phyloP scores from a whole-genome alignment of 2,888 invertebrate genomes.

The Boloria euphrosyne region DNA sequence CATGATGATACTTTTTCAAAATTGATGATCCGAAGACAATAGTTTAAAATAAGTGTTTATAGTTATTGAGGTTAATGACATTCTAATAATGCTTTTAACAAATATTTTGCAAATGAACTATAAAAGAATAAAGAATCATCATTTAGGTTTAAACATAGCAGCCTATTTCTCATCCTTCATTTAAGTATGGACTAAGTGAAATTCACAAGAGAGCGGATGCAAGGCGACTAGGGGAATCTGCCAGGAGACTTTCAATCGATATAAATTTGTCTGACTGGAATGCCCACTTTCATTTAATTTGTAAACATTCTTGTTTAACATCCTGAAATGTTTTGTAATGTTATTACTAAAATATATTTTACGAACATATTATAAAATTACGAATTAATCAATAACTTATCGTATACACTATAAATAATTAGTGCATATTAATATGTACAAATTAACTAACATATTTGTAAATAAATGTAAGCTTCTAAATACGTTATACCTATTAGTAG shows the following conservation, averaged over 20 bases:
- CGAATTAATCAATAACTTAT: too few relatives aligned
- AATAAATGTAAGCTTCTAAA: too few relatives aligned
- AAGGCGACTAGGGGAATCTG: constrained; percentile 62
- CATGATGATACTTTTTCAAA: constrained; percentile 24
- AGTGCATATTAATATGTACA: too few relatives aligned
- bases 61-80: constrained; percentile 11
- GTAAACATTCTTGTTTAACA: not conserved
- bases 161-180: not conserved
- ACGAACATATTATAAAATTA: too few relatives aligned
- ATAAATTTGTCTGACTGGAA: constrained; percentile 48
- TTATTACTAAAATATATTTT: not conserved
- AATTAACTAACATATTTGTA: too few relatives aligned
- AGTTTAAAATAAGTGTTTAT: not conserved
- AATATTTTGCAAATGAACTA: not conserved
- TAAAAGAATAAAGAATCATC: not conserved
- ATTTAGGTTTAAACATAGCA: too few relatives aligned
- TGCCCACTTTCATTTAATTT: constrained; percentile 27
- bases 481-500: too few relatives aligned
- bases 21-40: not conserved
- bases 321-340: not conserved
- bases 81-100: not conserved
- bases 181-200: not conserved
- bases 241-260: constrained; percentile 66
- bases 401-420: too few relatives aligned
- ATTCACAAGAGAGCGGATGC: constrained; percentile 43